Evolutionary conservation across 2,888 invertebrate genomes (phyloP), one percentile per base, ranked within the genome.

Genomic region (Chrysolina oricalcia): DNA sequence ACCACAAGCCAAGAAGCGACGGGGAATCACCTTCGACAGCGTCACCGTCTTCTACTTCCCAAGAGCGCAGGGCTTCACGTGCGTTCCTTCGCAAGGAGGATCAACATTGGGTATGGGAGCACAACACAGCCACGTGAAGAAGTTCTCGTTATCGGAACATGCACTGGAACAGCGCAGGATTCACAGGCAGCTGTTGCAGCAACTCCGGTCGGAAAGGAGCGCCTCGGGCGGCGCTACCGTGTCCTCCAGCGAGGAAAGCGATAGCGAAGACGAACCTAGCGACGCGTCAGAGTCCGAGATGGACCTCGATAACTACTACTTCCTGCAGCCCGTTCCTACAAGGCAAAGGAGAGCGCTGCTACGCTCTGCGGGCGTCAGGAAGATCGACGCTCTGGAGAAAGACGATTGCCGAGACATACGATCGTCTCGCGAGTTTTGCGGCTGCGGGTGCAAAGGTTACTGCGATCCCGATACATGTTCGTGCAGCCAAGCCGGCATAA

Each of bases 11-110:
- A 94, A 93, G 86, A 92, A 92, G 85, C 96, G 95, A 89, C 93
- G 94, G 83, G 93, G 93, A 59, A 97, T 98, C 78, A 93, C 94
- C 80, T 98, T 98, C 88, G 95, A 97, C 83, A 94, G 93, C 81
- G 98, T 98, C 0, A 97, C 97, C 21, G 97, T 98, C 11, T 98
- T 93, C 89, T 98, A 98, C 89, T 98, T 99, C 89, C 96, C 97
- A 2, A 91, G 98, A 85, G 93, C 96, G 71, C 97, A 97, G 90
- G 97, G 97, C 21, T 96, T 97, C 89, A 94, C 95, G 48, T 97
- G 97, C 89, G 96, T 97, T 78, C 97, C 97, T 66, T 97, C 97
- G 13, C 94, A 95, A 89, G 96, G 96, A 72, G 95, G 95, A 5
- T 94, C 94, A n/a, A 98, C 98, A 2, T 91, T 98, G 80, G 98